Conservation (phyloP, 2,888 invertebrate species). For the Polyommatus icarus region DNA sequence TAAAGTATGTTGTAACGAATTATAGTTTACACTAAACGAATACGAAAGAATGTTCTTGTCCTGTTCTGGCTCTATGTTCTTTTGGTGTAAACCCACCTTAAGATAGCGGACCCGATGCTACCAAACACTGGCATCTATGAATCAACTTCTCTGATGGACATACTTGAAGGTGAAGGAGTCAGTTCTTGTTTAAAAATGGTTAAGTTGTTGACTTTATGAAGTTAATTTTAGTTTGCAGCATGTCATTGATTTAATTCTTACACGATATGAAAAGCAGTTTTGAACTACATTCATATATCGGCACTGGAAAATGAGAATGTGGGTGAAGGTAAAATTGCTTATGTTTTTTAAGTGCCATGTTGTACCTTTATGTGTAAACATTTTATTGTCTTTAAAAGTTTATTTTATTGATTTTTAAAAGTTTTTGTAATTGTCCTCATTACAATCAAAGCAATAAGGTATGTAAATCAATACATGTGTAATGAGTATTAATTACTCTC, state of each 20-base stretch:
- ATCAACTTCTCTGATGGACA: too few species aligned
- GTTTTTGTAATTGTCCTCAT: background rate
- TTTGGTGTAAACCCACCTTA: too few species aligned
- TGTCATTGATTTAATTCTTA: background rate
- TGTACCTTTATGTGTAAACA: background rate
- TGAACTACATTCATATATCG: slow-evolving; percentile 22
- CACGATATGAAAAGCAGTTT: slow-evolving; percentile 1
- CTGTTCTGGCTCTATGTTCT: too few species aligned
- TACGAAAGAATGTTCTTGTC: too few species aligned
- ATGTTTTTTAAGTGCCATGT: slow-evolving; percentile 17
- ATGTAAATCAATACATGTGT: background rate
- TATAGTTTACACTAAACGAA: too few species aligned
- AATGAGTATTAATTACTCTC: background rate
- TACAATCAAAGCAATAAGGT: background rate
- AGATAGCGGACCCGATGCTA: background rate
- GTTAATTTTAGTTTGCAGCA: background rate
- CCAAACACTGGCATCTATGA: too few species aligned
- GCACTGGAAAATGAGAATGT: slow-evolving; percentile 24
- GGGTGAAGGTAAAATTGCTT: slow-evolving; percentile 22
- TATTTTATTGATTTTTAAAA: background rate
- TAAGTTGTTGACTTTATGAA: too few species aligned
- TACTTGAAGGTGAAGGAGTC: background rate
- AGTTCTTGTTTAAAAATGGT: too few species aligned
- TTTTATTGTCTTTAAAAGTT: background rate
- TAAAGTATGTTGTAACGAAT: too few species aligned